phyloP scores from a whole-genome alignment of 2,113 vertebrate genomes.

The Loxodonta africana region DNA sequence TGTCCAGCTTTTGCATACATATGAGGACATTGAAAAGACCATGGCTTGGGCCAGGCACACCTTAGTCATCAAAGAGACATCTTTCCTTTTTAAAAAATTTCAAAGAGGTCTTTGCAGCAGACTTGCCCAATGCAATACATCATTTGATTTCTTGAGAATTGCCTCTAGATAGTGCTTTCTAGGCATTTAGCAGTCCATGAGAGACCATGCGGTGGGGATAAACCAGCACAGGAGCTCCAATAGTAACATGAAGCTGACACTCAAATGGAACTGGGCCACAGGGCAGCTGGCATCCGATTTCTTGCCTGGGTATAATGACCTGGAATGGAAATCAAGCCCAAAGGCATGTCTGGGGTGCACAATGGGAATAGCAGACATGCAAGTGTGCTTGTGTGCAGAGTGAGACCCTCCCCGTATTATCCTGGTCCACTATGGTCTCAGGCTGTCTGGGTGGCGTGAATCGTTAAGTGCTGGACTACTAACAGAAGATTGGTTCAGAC shows the following conservation, averaged over 20 bases:
- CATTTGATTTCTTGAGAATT: not conserved
- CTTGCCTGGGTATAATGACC: not conserved
- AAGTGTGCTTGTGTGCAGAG: fast-evolving
- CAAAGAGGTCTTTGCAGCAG: not conserved
- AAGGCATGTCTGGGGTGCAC: not conserved
- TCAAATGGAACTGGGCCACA: fast-evolving
- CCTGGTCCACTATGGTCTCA: fast-evolving
- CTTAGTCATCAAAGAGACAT: not conserved
- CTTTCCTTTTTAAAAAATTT: not conserved
- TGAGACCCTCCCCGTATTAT: fast-evolving
- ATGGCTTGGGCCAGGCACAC: not conserved
- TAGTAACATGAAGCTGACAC: fast-evolving
- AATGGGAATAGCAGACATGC: fast-evolving
- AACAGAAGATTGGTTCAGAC: not conserved
- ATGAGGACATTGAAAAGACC: not conserved
- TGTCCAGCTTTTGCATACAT: too few species aligned
- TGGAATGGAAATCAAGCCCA: not conserved
- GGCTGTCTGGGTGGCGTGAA: not conserved
- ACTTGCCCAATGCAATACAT: not conserved
- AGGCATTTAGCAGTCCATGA: fast-evolving
- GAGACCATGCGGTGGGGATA: not conserved
- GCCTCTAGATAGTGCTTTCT: fast-evolving
- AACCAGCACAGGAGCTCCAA: not conserved
- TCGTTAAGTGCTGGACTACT: not conserved
- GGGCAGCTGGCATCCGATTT: not conserved